Percentiles rank a stretch among this genome's conserved stretches.
Conservation (phyloP, 2,113 vertebrate genomes). For the Oryzias woworae region DNA sequence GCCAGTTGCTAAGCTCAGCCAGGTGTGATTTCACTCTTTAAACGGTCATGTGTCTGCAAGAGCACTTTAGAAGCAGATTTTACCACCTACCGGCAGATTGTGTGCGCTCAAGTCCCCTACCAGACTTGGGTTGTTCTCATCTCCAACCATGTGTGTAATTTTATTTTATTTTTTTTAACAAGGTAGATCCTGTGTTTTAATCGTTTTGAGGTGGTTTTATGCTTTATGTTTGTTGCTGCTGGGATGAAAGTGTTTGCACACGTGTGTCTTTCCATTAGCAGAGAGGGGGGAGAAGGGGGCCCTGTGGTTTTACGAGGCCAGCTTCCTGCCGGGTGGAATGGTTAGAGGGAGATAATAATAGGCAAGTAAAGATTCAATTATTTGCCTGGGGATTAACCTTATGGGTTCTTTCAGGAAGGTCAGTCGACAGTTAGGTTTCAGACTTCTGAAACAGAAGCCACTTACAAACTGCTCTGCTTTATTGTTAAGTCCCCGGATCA, state of each 20-base stretch:
- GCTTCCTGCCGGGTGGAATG: slow-evolving; percentile 52
- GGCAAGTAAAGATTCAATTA: slow-evolving; percentile 71
- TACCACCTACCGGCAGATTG: slow-evolving; percentile 47
- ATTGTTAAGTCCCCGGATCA: slow-evolving; percentile 22
- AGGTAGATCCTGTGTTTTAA: slow-evolving; percentile 18
- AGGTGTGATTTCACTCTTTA: slow-evolving; percentile 67
- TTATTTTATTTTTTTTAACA: slow-evolving; percentile 17
- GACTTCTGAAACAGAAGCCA: slow-evolving; percentile 58
- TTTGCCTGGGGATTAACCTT: slow-evolving; percentile 71
- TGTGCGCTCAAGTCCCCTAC: slow-evolving; percentile 15
- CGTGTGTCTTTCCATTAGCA: slow-evolving; percentile 22
- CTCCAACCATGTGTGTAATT: slow-evolving; percentile 2
- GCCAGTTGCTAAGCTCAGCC: slow-evolving; percentile 32
- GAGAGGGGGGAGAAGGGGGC: slow-evolving; percentile 36
- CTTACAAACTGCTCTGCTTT: slow-evolving; percentile 45
- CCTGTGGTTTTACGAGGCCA: slow-evolving; percentile 61
- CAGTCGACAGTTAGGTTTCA: slow-evolving; percentile 30
- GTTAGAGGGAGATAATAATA: slow-evolving; percentile 61
- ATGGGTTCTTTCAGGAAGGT: slow-evolving; percentile 62
- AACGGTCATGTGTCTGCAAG: slow-evolving; percentile 54
- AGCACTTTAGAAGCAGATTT: slow-evolving; percentile 58
- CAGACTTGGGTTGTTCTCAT: slow-evolving; percentile 13
- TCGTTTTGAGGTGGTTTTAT: slow-evolving; percentile 9
- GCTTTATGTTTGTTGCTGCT: slow-evolving; percentile 15
- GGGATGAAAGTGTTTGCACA: slow-evolving; percentile 33